Percentiles rank a stretch among this genome's conserved stretches.
Conservation (phyloP, 2,797 vertebrate species). For the Macroramphosus scolopax region DNA sequence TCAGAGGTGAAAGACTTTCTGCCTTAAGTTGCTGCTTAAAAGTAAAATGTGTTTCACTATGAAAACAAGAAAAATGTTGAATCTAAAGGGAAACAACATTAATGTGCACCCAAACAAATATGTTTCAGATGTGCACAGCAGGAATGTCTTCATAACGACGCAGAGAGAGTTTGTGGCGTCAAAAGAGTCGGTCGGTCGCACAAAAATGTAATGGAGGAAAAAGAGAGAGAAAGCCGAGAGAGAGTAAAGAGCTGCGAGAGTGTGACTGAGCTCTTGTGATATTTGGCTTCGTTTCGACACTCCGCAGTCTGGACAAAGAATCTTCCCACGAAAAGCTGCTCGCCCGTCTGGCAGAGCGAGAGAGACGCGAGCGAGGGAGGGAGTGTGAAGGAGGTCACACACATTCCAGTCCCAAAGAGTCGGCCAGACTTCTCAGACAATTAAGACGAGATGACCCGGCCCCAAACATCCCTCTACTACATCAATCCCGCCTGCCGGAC, state of each 20-base stretch:
- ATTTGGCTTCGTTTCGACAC: slow-evolving; percentile 61
- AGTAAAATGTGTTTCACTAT: no score
- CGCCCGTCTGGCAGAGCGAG: slow-evolving; percentile 42
- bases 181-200: slow-evolving; percentile 34
- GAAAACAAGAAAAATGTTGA: no score
- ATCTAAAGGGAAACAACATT: no score
- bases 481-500: slow-evolving; percentile 49
- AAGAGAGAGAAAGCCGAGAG: slow-evolving; percentile 7
- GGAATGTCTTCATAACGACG: no score
- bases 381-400: slow-evolving; percentile 65
- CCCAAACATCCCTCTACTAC: slow-evolving; percentile 48
- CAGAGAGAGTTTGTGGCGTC: no score
- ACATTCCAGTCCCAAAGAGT: slow-evolving; percentile 69
- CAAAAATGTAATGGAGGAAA: slow-evolving; percentile 31
- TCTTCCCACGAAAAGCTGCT: slow-evolving; percentile 74
- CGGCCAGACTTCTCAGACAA: slow-evolving; percentile 68
- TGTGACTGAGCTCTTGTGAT: slow-evolving; percentile 58
- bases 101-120: no score
- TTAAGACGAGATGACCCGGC: slow-evolving; percentile 61
- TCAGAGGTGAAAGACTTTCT: no score
- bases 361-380: slow-evolving; percentile 33
- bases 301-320: slow-evolving; percentile 54
- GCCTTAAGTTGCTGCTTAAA: no score
- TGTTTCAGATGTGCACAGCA: no score
- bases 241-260: slow-evolving; percentile 31